These are phyloP conservation scores for Tenebrosternarchus preto DNA, from an alignment of 2,113 vertebrate species.

Conservation along the genomic window DNA sequence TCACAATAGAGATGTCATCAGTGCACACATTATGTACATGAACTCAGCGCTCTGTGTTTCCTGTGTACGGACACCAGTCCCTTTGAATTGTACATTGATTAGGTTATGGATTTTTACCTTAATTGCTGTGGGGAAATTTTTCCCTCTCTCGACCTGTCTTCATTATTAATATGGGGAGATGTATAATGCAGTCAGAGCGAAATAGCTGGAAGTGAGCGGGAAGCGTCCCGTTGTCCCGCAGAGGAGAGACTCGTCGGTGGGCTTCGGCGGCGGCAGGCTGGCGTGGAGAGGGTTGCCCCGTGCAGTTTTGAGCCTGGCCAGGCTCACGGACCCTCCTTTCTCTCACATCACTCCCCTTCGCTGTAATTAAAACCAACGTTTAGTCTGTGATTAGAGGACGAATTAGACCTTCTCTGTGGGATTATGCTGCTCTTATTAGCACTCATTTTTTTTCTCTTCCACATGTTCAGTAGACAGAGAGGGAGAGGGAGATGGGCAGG, in stretches of 20 bases:
- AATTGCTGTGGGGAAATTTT: conserved; percentile 75
- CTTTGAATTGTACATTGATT: conserved; percentile 79
- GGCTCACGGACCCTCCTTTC: conserved; percentile 32
- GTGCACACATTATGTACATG: conserved; percentile 52
- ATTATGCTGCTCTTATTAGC: conserved; percentile 75
- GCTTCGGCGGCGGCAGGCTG: not conserved
- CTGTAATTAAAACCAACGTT: conserved; percentile 77
- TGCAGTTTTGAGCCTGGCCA: conserved; percentile 19
- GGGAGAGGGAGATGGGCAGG: conserved; percentile 41
- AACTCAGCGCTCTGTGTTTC: conserved; percentile 68
- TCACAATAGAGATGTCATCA: conserved; percentile 66
- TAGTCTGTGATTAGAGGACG: conserved; percentile 70
- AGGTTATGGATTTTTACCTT: conserved; percentile 75
- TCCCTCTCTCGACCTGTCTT: conserved; percentile 70
- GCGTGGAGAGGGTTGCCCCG: not conserved
- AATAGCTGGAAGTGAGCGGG: conserved; percentile 51
- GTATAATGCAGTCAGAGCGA: conserved; percentile 61
- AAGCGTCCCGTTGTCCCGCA: not conserved
- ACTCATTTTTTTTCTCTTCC: conserved; percentile 62
- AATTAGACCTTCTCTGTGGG: conserved; percentile 69
- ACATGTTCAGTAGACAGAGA: conserved; percentile 59
- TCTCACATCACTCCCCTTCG: conserved; percentile 61
- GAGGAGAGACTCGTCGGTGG: not conserved
- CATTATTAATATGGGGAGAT: conserved; percentile 79
- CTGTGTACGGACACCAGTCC: conserved; percentile 76